Evolutionary conservation across 1,140 invertebrate species (phyloP).

Genomic region (Druon quercuslanigerum): DNA sequence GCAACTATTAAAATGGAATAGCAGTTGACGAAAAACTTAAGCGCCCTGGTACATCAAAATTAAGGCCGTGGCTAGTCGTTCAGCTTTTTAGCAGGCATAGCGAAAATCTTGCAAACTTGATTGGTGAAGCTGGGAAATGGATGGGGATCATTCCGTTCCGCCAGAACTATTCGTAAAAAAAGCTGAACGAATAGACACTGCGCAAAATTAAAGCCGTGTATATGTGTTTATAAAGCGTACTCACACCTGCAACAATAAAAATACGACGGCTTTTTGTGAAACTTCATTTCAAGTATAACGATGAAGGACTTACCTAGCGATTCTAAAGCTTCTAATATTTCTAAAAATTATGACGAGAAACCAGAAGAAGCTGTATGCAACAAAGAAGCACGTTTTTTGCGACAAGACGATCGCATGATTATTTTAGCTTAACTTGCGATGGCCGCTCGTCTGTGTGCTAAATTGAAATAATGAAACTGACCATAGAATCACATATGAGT

Average conservation of each 20-base stretch:
- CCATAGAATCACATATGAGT: constrained; percentile 26
- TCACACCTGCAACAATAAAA: not conserved
- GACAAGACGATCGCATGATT: not conserved
- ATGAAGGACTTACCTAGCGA: too few species aligned
- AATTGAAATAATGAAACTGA: not conserved
- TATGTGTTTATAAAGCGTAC: constrained; percentile 4
- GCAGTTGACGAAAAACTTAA: constrained; percentile 5
- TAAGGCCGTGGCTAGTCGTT: too few species aligned
- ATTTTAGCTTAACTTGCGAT: not conserved
- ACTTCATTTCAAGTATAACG: too few species aligned
- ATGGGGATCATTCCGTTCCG: too few species aligned
- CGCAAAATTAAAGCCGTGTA: constrained; percentile 14
- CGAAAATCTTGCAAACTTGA: too few species aligned
- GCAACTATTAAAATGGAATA: too few species aligned
- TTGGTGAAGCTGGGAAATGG: too few species aligned
- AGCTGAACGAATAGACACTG: not conserved
- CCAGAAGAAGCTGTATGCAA: not conserved
- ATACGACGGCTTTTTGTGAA: not conserved
- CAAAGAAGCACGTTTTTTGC: constrained; percentile 17
- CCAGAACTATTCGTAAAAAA: too few species aligned
- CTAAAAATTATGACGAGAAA: not conserved
- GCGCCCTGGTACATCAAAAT: not conserved
- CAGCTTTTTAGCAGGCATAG: too few species aligned
- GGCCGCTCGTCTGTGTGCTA: not conserved
- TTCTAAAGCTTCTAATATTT: too few species aligned